Base-by-base conservation (phyloP, 2,113 vertebrate genomes). In the Myiopsitta monachus region DNA sequence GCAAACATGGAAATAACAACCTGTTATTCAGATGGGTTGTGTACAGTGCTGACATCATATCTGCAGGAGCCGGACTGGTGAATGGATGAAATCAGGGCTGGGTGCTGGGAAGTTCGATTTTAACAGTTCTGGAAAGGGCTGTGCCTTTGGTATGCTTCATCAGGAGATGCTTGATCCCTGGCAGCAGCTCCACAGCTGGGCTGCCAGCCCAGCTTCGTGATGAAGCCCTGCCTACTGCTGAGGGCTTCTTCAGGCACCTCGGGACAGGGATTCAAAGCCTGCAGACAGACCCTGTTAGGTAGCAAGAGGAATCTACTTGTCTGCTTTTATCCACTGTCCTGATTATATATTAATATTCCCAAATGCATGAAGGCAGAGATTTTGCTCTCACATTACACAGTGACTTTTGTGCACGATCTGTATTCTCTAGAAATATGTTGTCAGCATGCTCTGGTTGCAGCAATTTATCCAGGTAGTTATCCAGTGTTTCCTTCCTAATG, bases 1-100 rank as follows among this genome's bases (percentile, higher is more conserved):
- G 2, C 78, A 91, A 94, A 87, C 57, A 47, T 18, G 79, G 88
- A 76, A 88, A 79, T 70, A 66, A 67, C 41, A 73, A 51, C 74
- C 38, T 51, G 64, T 83, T 85, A 55, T 92, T 93, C 51, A 49
- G 69, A 38, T 49, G 72, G 70, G 31, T n/a, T 83, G 21, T 24
- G 15, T 76, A 63, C 54, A 59, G 52, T 54, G 63, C 54, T 63
- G 57, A 39, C 70, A 43, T 41, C 0, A 2, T 49, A 78, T 52
- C 43, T 39, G 31, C 47, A 72, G 39, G 13, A 79, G 39, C 10
- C 17, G 36, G 19, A 11, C 46, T 47, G 30, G 39, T 3, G 1
- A 80, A 46, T 1, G 3, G 26, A 33, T 1, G 4, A 75, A 63
- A 68, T 75, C 69, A 46, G 46, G 84, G 64, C 38, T 3, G 6